phyloP scores from a whole-genome alignment of 1,140 invertebrate genomes.

The Ptiloglossa arizonensis region DNA sequence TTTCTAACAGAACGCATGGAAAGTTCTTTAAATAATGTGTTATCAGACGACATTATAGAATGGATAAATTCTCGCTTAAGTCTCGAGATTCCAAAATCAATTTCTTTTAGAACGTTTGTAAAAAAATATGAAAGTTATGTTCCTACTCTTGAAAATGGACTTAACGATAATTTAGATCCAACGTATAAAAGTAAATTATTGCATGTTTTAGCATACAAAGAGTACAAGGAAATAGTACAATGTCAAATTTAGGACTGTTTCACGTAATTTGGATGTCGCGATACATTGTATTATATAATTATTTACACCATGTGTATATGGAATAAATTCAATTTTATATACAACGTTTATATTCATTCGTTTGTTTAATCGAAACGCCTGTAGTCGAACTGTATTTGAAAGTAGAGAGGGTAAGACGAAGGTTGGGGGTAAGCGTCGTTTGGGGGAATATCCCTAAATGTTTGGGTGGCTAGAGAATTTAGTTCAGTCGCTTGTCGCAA shows the following conservation, averaged over 20 bases:
- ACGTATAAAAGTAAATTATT: constrained; percentile 71
- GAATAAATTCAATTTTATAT: constrained; percentile 7
- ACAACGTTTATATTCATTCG: neutral
- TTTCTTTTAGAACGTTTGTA: constrained; percentile 58
- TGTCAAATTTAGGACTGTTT: neutral
- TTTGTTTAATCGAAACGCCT: neutral
- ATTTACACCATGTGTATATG: neutral
- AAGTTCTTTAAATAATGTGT: constrained; percentile 36
- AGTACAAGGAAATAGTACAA: constrained; percentile 30
- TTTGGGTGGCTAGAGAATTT: constrained; percentile 3
- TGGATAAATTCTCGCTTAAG: constrained; percentile 59
- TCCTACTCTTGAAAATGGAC: constrained; percentile 48
- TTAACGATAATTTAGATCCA: constrained; percentile 68
- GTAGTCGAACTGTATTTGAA: neutral
- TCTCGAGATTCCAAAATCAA: constrained; percentile 40
- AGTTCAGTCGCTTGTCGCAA: constrained; percentile 37
- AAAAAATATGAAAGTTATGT: constrained; percentile 54
- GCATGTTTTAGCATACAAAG: constrained; percentile 61
- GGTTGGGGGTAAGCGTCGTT: neutral
- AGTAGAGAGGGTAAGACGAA: neutral
- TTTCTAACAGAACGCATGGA: constrained; percentile 51
- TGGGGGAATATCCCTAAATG: constrained; percentile 23
- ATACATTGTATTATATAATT: neutral
- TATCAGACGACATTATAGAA: constrained; percentile 40
- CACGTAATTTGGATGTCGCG: neutral